Evolutionary conservation across 1,140 invertebrate species (phyloP), one percentile per base, ranked within the genome.

Genomic region (Drosophila saltans): DNA sequence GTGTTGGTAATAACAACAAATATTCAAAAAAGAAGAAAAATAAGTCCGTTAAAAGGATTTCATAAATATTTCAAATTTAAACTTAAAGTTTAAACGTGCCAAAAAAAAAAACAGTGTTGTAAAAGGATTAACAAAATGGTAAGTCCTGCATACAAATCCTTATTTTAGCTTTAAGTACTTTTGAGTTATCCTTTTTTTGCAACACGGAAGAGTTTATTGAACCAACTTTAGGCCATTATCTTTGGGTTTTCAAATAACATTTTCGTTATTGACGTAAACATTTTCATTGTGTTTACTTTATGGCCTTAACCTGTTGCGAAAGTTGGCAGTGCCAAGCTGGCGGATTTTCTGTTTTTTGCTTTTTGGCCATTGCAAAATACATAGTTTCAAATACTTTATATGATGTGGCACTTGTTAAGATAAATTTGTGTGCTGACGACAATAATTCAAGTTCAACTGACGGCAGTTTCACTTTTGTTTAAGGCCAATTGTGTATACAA

Each of bases 241-340:
- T 48, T 45, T 9, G 21, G 45, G 26, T 52, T 52, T 52, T 52
- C 24, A 26, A 24, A 52, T 21, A 52, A 52, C 45, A 52, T 52
- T 52, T 52, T 16, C 3, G 21, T 52, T 77, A 77, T 76, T 76
- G 60, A 76, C 74, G 43, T 69, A 70, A 62, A 59, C 70, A 52
- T 55, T 41, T 69, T 62, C 59, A 48, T 30, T 59, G 39, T 55
- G 63, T 69, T 78, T 60, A 73, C 63, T 60, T 60, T 62, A 57
- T 48, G 73, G 60, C 68, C 61, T 66, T 72, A 86, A 85, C 82
- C 69, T 81, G 83, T 88, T 86, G 84, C 82, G 82, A 86, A 86
- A 86, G 82, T 86, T 83, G 78, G 84, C 45, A 3, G 66, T 66
- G 81, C 81, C 81, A 84, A 75, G 74, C 62, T 80, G 80, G 80